Base-by-base conservation (phyloP, 1,140 invertebrate species). In the Rhizoglyphus robini region DNA sequence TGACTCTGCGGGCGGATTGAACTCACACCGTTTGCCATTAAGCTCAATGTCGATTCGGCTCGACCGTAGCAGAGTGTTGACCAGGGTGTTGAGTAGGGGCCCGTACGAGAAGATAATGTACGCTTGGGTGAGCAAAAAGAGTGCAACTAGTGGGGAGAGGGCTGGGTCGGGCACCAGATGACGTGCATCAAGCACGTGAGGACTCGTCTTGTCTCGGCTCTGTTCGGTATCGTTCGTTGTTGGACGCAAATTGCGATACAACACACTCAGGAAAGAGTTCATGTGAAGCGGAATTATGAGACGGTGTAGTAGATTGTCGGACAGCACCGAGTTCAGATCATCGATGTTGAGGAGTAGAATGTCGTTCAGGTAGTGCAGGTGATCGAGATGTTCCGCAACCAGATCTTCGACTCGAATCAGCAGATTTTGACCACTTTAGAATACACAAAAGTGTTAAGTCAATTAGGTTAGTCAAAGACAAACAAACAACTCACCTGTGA, bases 281-380 rank as follows among this genome's bases (percentile, higher is more conserved):
- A 68, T 61, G 27, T 68, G 65, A 15, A 99, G 77, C 13, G 96
- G 95, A 67, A 96, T 86, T 31, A 98, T 80, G 1, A 99, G 79
- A 75, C 94, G 87, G 74, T 96, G 88, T 29, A 98, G 78, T 29
- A 99, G 79, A 78, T 96, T 92, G 74, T 97, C 90, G 0, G 90
- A 89, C n/a, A 99, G 77, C 30, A 98, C 90, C 70, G 90, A 86
- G 77, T 98, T 99, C 51, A 98, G 79, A 71, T 91, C 87, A 36
- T 87, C 84, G 71, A 97, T 95, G 73, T 92, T 86, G 23, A 97
- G 81, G 73, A 86, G 86, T 23, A 97, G 79, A 74, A 98, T 97
- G 71, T 99, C 96, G 73, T 97, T 98, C 27, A 99, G 78, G 76
- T 99, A 99, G 78, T 99, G 95, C 15, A 99, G 79, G 76, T 98